Evolutionary conservation across 1,140 invertebrate species (phyloP).

Genomic region (Calosoma granatense): DNA sequence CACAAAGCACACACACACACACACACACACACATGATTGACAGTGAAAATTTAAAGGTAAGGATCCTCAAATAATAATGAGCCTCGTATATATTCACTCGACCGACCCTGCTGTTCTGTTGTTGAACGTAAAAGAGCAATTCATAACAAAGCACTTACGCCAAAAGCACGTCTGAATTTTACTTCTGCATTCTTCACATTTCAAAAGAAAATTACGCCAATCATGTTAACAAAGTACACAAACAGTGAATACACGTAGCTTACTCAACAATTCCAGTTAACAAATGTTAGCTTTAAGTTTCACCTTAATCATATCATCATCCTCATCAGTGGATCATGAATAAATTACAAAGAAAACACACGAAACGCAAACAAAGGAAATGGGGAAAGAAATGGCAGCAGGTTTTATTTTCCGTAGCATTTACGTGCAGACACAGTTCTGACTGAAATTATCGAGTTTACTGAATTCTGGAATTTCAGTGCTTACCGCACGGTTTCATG

Average conservation of each 20-base stretch:
- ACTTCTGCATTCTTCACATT: no score
- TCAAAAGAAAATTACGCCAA: background rate
- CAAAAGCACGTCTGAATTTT: no score
- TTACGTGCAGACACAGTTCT: background rate
- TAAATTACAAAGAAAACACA: background rate
- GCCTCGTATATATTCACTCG: no score
- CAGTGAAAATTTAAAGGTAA: no score
- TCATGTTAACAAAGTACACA: background rate
- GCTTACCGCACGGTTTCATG: background rate
- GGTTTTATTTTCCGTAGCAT: background rate
- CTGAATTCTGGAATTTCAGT: constrained; percentile 2
- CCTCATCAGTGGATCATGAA: background rate
- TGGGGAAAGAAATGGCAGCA: background rate
- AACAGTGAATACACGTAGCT: no score
- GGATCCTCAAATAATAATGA: no score
- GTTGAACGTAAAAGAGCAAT: no score
- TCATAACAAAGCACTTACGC: no score
- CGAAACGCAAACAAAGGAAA: background rate
- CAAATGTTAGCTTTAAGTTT: background rate
- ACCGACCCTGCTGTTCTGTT: no score
- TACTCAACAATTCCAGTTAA: background rate
- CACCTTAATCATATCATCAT: background rate
- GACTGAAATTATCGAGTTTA: constrained; percentile 4
- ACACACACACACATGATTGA: no score
- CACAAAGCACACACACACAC: no score